Evolutionary conservation across 1,140 invertebrate species (phyloP), one percentile per base, ranked within the genome.

Genomic region (Sitodiplosis mosellana): DNA sequence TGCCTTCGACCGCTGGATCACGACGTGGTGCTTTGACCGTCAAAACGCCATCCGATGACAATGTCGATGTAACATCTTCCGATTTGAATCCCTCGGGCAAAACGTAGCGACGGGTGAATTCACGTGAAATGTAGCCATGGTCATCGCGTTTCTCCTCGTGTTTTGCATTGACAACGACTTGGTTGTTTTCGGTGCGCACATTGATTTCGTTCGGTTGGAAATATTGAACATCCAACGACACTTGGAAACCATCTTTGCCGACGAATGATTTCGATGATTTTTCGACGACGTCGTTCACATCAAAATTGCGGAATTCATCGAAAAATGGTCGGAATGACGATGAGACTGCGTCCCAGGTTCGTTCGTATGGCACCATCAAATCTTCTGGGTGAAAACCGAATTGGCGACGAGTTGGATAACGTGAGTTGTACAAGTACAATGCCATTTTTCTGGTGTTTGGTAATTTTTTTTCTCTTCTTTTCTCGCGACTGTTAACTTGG

Each of bases 31-130:
- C 79, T 2, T 63, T 71, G 33, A 85, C 73, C 15, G 71, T 78
- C 1, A 86, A 58, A 2, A 87, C 73, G 2, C 82, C 82, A 55
- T 87, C 83, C 0, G 77, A 79, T 1, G 81, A 83, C 2, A 87
- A 61, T 12, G 67, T 74, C 0, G 80, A 83, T 1, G 71, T 60
- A 2, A 84, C 71, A 11, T 74, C 66, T 2, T 80, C 74, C 0
- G 75, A 60, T 8, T 78, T 68, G 37, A 75, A 76, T 34, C 76
- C 77, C 19, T 79, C 69, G 0, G 83, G 83, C 12, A 87, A 61
- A 1, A 75, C 55, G 53, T 87, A 82, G 53, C 73, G 68, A 14
- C 83, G 62, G 6, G 75, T 67, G 54, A 87, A 87, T 49, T 84
- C 77, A 6, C 83, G 67, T 0, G 69, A 71, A 41, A 74, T 65